Conservation (phyloP, 2,888 invertebrate genomes). For the Rhingia campestris region DNA sequence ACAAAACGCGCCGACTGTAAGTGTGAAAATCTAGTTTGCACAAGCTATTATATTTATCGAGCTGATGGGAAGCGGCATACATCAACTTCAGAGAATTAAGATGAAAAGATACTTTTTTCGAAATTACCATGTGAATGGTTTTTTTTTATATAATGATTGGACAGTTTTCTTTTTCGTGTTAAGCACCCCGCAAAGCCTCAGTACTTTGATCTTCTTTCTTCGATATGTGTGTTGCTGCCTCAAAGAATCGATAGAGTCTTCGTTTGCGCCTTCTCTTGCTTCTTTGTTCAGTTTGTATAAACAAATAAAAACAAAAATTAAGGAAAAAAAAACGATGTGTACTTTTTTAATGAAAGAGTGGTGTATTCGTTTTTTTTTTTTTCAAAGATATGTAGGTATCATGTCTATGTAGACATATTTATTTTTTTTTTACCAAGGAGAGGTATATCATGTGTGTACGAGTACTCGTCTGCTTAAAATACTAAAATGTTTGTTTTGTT, state of each 20-base stretch:
- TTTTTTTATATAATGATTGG: slow-evolving; percentile 36
- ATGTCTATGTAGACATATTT: slow-evolving; percentile 44
- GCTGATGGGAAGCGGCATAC: slow-evolving; percentile 28
- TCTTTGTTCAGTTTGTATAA: slow-evolving; percentile 60
- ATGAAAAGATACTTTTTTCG: slow-evolving; percentile 10
- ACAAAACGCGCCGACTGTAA: not conserved
- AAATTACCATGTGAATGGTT: slow-evolving; percentile 43
- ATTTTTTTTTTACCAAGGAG: slow-evolving; percentile 10
- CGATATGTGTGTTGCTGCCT: slow-evolving; percentile 28
- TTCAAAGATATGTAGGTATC: slow-evolving; percentile 35
- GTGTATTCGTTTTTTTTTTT: slow-evolving; percentile 53
- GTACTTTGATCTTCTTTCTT: slow-evolving; percentile 58
- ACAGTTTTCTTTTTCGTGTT: slow-evolving; percentile 33
- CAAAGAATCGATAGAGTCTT: slow-evolving; percentile 33
- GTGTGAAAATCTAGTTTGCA: slow-evolving; percentile 61
- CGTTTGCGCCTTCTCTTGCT: not conserved
- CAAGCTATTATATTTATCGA: slow-evolving; percentile 62
- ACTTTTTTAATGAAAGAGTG: slow-evolving; percentile 67
- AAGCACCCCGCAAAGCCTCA: slow-evolving; percentile 33
- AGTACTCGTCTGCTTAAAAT: slow-evolving; percentile 41
- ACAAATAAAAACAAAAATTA: not conserved
- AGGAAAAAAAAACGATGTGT: slow-evolving; percentile 28
- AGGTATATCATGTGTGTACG: slow-evolving; percentile 49
- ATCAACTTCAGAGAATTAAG: slow-evolving; percentile 16
- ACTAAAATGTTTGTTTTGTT: slow-evolving; percentile 71